A percentile compares a stretch with the other conserved stretches of the same genome.
Conservation (phyloP, 2,113 vertebrate species). For the Boulengeromyrus knoepffleri region DNA sequence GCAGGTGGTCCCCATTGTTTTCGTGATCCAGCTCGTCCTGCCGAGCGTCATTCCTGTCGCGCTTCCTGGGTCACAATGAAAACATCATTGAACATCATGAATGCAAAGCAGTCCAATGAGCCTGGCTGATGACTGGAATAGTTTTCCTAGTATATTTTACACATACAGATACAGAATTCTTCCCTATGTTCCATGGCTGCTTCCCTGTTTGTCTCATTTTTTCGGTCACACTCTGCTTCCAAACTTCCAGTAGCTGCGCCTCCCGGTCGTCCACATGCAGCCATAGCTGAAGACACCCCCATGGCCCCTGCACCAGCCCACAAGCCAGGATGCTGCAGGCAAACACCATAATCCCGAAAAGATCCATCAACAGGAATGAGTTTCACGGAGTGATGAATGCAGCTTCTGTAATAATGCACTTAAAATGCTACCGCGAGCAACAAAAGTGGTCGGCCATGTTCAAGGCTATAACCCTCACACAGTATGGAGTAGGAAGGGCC, state of each 20-base stretch:
- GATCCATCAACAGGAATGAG: background rate
- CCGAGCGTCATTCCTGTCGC: background rate
- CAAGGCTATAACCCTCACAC: background rate
- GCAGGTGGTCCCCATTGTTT: slow-evolving; percentile 33
- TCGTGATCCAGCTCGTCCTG: background rate
- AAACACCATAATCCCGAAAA: background rate
- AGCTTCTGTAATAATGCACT: background rate
- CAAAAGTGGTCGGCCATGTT: background rate
- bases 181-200: background rate
- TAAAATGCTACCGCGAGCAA: background rate
- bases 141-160: background rate
- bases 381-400: background rate
- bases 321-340: background rate
- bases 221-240: background rate
- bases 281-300: background rate
- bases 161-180: background rate
- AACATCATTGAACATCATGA: background rate
- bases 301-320: background rate
- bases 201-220: background rate
- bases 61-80: background rate
- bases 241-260: background rate
- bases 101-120: background rate
- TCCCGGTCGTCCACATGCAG: background rate
- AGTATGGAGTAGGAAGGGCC: background rate
- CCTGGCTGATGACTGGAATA: background rate